Base-by-base conservation (phyloP, 2,888 invertebrate species). In the Microchrysa polita region DNA sequence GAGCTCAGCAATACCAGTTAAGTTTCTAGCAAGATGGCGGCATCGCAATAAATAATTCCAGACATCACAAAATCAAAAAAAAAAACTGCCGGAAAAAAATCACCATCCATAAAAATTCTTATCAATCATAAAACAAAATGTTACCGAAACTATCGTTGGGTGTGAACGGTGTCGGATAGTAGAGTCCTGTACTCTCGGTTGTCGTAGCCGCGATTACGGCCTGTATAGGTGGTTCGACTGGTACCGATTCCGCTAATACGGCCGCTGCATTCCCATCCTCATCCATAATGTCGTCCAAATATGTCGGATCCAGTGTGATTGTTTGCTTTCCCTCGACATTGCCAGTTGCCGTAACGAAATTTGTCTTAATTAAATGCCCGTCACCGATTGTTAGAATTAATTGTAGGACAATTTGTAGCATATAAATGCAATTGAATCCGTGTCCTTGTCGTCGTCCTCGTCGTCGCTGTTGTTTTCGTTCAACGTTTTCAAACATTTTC, bases 401-500 rank as follows among this genome's bases (percentile, higher is more conserved):
- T 74, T 75, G 74, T 69, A 75, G 34, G 61, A 76, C 63, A 74
- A 74, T 53, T 73, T 75, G 75, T n/a, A 76, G 67, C 65, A 76
- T 53, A 55, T 75, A 74, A 71, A 75, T 74, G 74, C 75, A 67
- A 73, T 76, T 67, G 71, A 61, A 73, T 20, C 55, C 16, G 10
- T 20, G 27, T 34, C 27, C 27, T n/a, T n/a, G n/a, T n/a, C n/a
- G n/a, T n/a, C n/a, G n/a, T n/a, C n/a, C 72, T 72, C 67, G n/a
- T n/a, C n/a, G n/a, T n/a, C n/a, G n/a, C n/a, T n/a, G n/a, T n/a
- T n/a, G n/a, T n/a, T n/a, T n/a, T 34, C 27, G 27, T 34, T 5
- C 27, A 5, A 34, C 52, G 34, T 42, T 40, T 53, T 59, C 67
- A 12, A 65, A 72, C 74, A 72, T 72, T 71, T 74, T 74, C 55